Base-by-base conservation (phyloP, 2,888 invertebrate species). In the Drosophila percnosoma region DNA sequence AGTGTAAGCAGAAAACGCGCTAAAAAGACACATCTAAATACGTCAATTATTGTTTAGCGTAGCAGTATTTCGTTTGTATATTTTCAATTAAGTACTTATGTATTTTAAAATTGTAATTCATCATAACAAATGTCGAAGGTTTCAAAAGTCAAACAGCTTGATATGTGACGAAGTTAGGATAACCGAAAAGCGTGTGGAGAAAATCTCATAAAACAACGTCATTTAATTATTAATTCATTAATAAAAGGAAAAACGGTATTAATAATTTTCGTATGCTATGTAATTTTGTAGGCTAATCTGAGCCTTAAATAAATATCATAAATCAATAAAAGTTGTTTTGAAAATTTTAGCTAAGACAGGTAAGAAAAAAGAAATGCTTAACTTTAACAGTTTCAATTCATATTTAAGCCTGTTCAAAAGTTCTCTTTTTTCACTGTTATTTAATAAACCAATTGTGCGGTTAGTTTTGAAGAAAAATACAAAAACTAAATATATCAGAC, bases 1-100 rank as follows among this genome's bases (percentile, higher is more conserved):
- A 74, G 58, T 53, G 58, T 51, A 24, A 24, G 58, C 61, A 51
- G 31, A 42, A 75, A 59, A 52, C 62, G 68, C 70, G 68, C 62
- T 68, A 53, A 57, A 57, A 58, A 40, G 29, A 48, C 24, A 70
- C 34, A 62, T 18, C 36, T 33, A 38, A 57, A 64, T 48, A 34
- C 24, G n/a, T 51, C 45, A 69, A 60, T 64, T 42, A 64, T 49
- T 74, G 64, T 38, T 52, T 40, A 58, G 57, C 51, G 45, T 24
- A 49, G 74, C 70, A 70, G 48, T 58, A 73, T 64, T 51, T 31
- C 27, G 29, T 34, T 58, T 51, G 13, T 49, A 29, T n/a, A 13
- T 11, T 52, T 40, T 24, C 7, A 33, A 38, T 45, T 60, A 59
- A 45, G 33, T 27, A 48, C 45, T 31, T 42, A 54, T 36, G 36